Conservation (phyloP, 1,140 invertebrate genomes). For the Riptortus pedestris region DNA sequence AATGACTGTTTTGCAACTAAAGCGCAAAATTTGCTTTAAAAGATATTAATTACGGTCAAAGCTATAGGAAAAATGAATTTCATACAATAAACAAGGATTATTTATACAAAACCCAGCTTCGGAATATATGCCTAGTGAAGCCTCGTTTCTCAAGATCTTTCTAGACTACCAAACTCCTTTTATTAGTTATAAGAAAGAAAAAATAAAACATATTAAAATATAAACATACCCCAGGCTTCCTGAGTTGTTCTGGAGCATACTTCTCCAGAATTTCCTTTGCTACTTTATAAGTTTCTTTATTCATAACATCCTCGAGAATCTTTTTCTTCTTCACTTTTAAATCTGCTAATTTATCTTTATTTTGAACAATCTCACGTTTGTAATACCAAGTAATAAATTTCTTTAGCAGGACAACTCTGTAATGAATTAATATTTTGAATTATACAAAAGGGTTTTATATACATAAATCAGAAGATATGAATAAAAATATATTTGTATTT, state of each 20-base stretch:
- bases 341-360: slow-evolving; percentile 60
- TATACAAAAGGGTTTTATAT: too few relatives aligned
- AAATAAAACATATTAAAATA: too few relatives aligned
- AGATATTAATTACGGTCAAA: too few relatives aligned
- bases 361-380: slow-evolving; percentile 66
- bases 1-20: too few relatives aligned
- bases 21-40: too few relatives aligned
- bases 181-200: too few relatives aligned
- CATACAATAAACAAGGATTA: too few relatives aligned
- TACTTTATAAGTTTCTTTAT: slow-evolving; percentile 95
- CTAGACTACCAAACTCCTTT: too few relatives aligned
- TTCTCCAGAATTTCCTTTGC: slow-evolving; percentile 85
- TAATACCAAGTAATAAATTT: slow-evolving; percentile 78
- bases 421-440: slow-evolving; percentile 35
- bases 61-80: too few relatives aligned
- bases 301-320: slow-evolving; percentile 90
- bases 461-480: neutral
- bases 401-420: slow-evolving; percentile 68
- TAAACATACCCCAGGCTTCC: slow-evolving; percentile 22
- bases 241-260: slow-evolving; percentile 60
- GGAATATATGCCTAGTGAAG: too few relatives aligned
- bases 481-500: slow-evolving; percentile 12
- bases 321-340: slow-evolving; percentile 74
- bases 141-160: too few relatives aligned
- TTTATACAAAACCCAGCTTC: too few relatives aligned